A percentile compares a stretch with the other conserved stretches of the same genome.
Conservation (phyloP, 2,113 vertebrate genomes). For the Datnioides undecimradiatus region DNA sequence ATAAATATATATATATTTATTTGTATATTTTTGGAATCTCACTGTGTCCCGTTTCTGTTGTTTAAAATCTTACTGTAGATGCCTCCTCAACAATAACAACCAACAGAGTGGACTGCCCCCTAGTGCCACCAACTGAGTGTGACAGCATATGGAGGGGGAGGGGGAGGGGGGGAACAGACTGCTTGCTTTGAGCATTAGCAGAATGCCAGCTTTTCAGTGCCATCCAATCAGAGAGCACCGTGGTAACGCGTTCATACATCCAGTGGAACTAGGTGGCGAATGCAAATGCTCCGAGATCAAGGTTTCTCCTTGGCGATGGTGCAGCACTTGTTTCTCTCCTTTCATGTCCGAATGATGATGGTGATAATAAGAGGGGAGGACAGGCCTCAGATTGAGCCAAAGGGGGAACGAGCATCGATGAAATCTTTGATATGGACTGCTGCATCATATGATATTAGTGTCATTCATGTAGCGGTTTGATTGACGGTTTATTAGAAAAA, state of each 20-base stretch:
- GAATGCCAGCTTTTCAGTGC: constrained; percentile 59
- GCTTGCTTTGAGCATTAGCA: constrained; percentile 67
- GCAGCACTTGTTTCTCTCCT: constrained; percentile 72
- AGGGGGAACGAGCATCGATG: constrained; percentile 53
- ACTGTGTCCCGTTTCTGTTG: constrained; percentile 27
- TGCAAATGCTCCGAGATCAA: constrained; percentile 80
- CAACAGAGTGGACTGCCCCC: constrained; percentile 84
- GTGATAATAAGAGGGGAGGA: constrained; percentile 73
- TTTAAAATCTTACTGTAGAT: constrained; percentile 36
- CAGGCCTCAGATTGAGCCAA: constrained; percentile 65
- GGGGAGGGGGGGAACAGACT: constrained; percentile 23
- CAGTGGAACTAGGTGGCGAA: constrained; percentile 70
- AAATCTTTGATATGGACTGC: constrained; percentile 74
- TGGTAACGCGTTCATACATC: constrained; percentile 63
- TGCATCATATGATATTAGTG: constrained; percentile 74
- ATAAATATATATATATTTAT: constrained; percentile 3
- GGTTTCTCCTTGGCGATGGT: constrained; percentile 74
- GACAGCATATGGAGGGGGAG: constrained; percentile 32
- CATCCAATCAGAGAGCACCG: constrained; percentile 73
- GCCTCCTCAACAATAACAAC: constrained; percentile 55
- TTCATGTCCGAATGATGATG: constrained; percentile 77
- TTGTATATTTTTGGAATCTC: constrained; percentile 5
- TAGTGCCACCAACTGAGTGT: constrained; percentile 73
- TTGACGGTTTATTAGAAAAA: constrained; percentile 72
- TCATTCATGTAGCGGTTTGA: constrained; percentile 63